Conservation (phyloP, 2,888 invertebrate genomes). For the Zaprionus obscuricornis region DNA sequence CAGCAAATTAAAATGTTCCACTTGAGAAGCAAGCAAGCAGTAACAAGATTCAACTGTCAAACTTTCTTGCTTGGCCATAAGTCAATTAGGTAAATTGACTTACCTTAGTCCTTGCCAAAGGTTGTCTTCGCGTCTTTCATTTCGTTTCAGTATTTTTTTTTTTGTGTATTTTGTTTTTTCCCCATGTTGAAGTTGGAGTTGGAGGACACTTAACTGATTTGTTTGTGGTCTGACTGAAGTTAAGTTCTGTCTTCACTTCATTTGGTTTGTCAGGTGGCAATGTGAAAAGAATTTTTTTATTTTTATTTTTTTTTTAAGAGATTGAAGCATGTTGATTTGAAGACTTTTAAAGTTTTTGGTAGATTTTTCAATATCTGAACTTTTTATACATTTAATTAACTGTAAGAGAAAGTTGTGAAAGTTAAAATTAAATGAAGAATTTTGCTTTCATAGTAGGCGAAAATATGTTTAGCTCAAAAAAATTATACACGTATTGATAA, state of each 20-base stretch:
- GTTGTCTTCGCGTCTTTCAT: slow-evolving; percentile 32
- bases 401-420: slow-evolving; percentile 1
- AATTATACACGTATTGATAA: slow-evolving; percentile 20
- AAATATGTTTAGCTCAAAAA: slow-evolving; percentile 14
- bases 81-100: slow-evolving; percentile 77
- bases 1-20: slow-evolving; percentile 38
- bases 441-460: slow-evolving; percentile 14
- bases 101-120: slow-evolving; percentile 31
- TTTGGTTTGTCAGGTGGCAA: slow-evolving; percentile 59
- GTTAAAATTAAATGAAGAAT: neutral
- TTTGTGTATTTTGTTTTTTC: slow-evolving; percentile 3
- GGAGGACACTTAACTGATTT: slow-evolving; percentile 69
- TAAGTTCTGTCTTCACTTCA: slow-evolving; percentile 37
- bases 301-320: neutral
- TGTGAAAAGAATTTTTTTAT: slow-evolving; percentile 29
- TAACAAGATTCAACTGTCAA: slow-evolving; percentile 52
- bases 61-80: slow-evolving; percentile 57
- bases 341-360: slow-evolving; percentile 22
- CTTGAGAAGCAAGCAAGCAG: slow-evolving; percentile 18
- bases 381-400: slow-evolving; percentile 38
- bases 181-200: too few species aligned
- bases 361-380: slow-evolving; percentile 3
- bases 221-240: slow-evolving; percentile 57
- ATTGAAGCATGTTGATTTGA: slow-evolving; percentile 38
- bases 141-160: slow-evolving; percentile 19